phyloP scores from a whole-genome alignment of 2,113 vertebrate genomes.

The Gymnogyps californianus region DNA sequence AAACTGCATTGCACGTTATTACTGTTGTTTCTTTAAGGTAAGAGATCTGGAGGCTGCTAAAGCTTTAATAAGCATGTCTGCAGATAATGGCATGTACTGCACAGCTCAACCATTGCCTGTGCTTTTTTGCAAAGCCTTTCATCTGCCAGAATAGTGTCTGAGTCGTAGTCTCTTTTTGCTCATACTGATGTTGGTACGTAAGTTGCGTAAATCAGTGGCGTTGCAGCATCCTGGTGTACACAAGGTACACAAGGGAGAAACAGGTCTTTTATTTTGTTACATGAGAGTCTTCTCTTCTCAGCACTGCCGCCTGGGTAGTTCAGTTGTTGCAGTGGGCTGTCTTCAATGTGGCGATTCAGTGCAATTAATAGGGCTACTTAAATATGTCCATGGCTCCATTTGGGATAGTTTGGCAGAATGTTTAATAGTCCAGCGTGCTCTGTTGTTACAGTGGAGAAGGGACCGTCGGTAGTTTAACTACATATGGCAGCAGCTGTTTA shows the following conservation, averaged over 20 bases:
- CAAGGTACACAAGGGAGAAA: neutral
- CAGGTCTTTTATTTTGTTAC: neutral
- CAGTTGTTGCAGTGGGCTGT: neutral
- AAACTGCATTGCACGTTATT: neutral
- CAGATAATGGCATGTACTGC: neutral
- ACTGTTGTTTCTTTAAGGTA: neutral
- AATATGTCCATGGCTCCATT: neutral
- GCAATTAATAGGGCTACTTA: neutral
- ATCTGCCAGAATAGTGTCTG: neutral
- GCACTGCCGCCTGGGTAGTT: fast-evolving
- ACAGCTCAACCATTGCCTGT: neutral
- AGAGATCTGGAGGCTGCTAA: neutral
- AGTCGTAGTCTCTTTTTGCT: neutral
- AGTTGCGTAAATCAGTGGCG: neutral
- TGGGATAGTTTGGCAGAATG: neutral
- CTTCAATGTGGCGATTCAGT: neutral
- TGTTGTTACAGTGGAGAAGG: neutral
- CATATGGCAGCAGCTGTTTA: neutral
- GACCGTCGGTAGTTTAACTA: neutral
- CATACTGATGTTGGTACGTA: fast-evolving
- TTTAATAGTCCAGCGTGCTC: neutral
- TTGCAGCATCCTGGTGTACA: neutral
- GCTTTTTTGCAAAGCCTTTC: constrained; percentile 5
- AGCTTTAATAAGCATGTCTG: neutral
- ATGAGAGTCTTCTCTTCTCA: neutral